Conservation (phyloP, 2,888 invertebrate genomes). For the Drosophila meridionalis region DNA sequence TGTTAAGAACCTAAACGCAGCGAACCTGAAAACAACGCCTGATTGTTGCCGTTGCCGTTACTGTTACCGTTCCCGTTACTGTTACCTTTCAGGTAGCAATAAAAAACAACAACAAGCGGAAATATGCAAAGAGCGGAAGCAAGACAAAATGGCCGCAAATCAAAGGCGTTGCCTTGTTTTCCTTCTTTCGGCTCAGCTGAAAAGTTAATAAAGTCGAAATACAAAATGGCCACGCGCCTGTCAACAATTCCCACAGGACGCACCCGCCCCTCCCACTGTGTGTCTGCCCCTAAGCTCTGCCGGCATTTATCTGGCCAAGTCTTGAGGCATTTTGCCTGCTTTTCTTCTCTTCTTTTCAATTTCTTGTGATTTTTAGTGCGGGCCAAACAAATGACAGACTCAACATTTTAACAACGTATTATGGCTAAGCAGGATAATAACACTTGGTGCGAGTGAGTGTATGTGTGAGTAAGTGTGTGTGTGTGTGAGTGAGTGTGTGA, state of each 20-base stretch:
- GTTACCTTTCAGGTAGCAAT: constrained; percentile 35
- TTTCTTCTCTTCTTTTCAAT: constrained; percentile 58
- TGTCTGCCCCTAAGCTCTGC: constrained; percentile 11
- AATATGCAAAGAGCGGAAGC: constrained; percentile 59
- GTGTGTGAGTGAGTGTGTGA: constrained; percentile 24
- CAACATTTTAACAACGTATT: constrained; percentile 80
- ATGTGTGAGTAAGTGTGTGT: not conserved
- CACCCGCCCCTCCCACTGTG: too few species aligned
- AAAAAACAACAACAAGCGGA: constrained; percentile 21
- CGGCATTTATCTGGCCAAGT: constrained; percentile 54
- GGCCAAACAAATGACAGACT: constrained; percentile 74
- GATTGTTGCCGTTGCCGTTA: constrained; percentile 3
- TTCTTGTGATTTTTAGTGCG: constrained; percentile 72
- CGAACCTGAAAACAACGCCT: constrained; percentile 29
- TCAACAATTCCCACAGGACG: constrained; percentile 75
- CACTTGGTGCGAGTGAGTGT: constrained; percentile 50
- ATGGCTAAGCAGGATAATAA: constrained; percentile 80
- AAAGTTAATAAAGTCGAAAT: constrained; percentile 75
- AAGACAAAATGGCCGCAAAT: constrained; percentile 62
- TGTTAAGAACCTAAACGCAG: constrained; percentile 61
- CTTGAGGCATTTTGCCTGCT: constrained; percentile 36
- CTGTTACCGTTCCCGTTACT: not conserved
- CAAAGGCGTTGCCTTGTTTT: constrained; percentile 61
- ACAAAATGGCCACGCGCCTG: constrained; percentile 71
- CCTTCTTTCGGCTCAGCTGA: constrained; percentile 47